These are phyloP conservation scores for Papilio dardanus DNA, from an alignment of 1,140 invertebrate species.

Conservation along the genomic window DNA sequence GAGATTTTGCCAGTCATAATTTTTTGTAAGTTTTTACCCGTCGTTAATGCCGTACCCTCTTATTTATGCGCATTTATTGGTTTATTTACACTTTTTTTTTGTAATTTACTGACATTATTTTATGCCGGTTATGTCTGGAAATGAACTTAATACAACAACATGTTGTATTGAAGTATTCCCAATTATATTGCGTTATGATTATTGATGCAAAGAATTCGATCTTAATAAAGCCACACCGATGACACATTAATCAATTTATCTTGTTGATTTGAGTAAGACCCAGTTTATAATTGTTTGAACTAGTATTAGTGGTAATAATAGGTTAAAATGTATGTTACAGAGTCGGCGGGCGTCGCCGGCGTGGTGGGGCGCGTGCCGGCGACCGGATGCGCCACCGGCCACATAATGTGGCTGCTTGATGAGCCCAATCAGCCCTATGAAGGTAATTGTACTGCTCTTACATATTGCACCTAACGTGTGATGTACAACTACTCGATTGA, in stretches of 20 bases:
- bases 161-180: background rate
- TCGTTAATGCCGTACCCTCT: constrained; percentile 44
- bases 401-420: constrained; percentile 83
- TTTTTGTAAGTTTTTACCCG: constrained; percentile 45
- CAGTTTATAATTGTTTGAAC: background rate
- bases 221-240: background rate
- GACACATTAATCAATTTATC: background rate
- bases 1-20: constrained; percentile 53
- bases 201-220: background rate
- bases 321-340: constrained; percentile 57
- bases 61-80: constrained; percentile 38
- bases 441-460: constrained; percentile 58
- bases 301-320: constrained; percentile 17
- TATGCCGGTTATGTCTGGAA: constrained; percentile 1
- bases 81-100: constrained; percentile 2
- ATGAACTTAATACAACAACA: background rate
- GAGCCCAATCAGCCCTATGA: constrained; percentile 81
- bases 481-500: constrained; percentile 31
- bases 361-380: constrained; percentile 78
- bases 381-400: constrained; percentile 77
- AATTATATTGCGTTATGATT: background rate
- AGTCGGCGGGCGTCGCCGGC: constrained; percentile 60
- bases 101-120: background rate
- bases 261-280: background rate
- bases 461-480: constrained; percentile 20